Base-by-base conservation (phyloP, 2,113 vertebrate species). In the Candoia aspera region DNA sequence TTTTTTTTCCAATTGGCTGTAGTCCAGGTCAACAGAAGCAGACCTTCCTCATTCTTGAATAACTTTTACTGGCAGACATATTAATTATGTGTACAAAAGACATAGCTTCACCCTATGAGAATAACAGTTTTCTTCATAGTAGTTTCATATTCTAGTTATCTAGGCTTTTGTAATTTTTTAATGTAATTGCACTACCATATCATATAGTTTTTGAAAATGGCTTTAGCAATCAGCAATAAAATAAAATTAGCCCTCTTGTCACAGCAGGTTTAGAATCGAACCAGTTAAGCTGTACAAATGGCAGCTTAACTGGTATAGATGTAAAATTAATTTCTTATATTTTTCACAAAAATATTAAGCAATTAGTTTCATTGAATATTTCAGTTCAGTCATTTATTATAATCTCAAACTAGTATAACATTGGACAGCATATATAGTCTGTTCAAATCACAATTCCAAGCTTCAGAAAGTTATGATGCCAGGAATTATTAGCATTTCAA, bases 31-130 rank as follows among this genome's bases (percentile, higher is more conserved):
- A 91, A 93, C 92, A 96, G 93, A 95, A 96, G 95, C 94, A 94
- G 95, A 95, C 94, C 93, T 89, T 94, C 90, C 68, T 94, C 94
- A 95, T 96, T 96, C 93, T 95, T 96, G 96, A 95, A 95, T 92
- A 94, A 95, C 93, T 95, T 68, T 95, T 96, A 93, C 93, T 93
- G 91, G 94, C 96, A 97, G 93, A 96, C 95, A 94, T 95, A 95
- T 97, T 96, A 96, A 97, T 97, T 96, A 96, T 95, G 95, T 93
- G 93, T 93, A 94, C 93, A 95, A 93, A 96, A 94, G 95, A 96
- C 93, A 96, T 91, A 95, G 88, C 8, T 0, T 58, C 93, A 89
- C 90, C 93, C 92, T 86, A 84, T 42, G 92, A 92, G 95, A 96
- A 92, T 85, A 95, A 55, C 91, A 53, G 23, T 95, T 84, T 96